Conservation (phyloP, 1,140 invertebrate genomes). For the Teleogryllus occipitalis region DNA sequence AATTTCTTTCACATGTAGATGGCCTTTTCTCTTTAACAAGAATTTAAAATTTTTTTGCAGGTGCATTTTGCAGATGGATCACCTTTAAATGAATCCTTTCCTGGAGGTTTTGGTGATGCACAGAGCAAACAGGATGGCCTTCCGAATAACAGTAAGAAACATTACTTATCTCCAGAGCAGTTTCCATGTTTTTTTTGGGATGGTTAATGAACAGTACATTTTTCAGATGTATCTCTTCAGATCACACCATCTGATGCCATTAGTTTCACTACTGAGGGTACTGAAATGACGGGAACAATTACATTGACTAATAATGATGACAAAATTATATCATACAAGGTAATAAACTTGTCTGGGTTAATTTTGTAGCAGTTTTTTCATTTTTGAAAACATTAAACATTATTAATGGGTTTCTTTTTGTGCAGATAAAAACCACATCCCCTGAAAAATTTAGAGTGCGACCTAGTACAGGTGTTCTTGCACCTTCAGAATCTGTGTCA, state of each 20-base stretch:
- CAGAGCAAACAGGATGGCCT: background rate
- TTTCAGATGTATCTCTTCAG: slow-evolving; percentile 32
- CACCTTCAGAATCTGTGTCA: slow-evolving; percentile 42
- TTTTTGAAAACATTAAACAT: background rate
- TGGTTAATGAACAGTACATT: background rate
- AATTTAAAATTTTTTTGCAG: slow-evolving; percentile 28
- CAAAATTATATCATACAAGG: slow-evolving; percentile 64
- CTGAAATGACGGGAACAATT: slow-evolving; percentile 54
- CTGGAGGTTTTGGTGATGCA: slow-evolving; percentile 31
- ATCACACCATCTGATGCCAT: slow-evolving; percentile 51
- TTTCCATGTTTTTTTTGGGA: background rate
- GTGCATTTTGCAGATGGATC: slow-evolving; percentile 52
- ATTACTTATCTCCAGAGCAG: background rate
- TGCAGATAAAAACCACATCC: slow-evolving; percentile 65
- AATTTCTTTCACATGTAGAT: background rate
- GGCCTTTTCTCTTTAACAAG: too few species aligned
- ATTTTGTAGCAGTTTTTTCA: background rate
- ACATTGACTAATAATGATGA: slow-evolving; percentile 57
- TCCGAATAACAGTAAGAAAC: slow-evolving; percentile 8
- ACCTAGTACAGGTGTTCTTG: slow-evolving; percentile 68
- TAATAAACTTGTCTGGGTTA: slow-evolving; percentile 29
- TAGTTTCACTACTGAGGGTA: slow-evolving; percentile 51
- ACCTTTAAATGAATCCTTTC: slow-evolving; percentile 38
- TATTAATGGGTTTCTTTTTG: slow-evolving; percentile 17
- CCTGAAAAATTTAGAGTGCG: slow-evolving; percentile 87